Percentiles rank a stretch among this genome's conserved stretches.
Evolutionary conservation across 2,113 vertebrate genomes (phyloP).

Genomic region (Erpornis zantholeuca): DNA sequence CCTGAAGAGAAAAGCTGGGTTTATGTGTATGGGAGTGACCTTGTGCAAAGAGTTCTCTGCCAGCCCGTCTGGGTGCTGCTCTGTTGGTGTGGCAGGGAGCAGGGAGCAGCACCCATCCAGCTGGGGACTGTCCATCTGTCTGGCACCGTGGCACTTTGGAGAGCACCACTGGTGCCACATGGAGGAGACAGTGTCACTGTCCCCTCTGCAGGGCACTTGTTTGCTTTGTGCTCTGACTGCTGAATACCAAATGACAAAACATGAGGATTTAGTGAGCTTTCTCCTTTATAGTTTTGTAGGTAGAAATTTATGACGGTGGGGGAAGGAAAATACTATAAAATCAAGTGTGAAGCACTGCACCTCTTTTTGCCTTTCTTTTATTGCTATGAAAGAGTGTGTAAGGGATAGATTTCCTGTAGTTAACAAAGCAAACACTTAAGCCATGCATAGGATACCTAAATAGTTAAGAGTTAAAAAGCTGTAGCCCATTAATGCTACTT

Average conservation of each 20-base stretch:
- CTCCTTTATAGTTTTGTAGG: neutral
- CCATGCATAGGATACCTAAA: neutral
- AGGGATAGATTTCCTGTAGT: neutral
- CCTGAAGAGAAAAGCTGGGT: neutral
- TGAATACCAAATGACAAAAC: neutral
- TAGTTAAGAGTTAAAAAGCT: neutral
- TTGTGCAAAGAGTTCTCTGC: neutral
- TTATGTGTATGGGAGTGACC: neutral
- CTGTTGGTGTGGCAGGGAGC: neutral
- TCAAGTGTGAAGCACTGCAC: neutral
- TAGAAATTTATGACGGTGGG: neutral
- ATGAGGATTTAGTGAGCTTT: neutral
- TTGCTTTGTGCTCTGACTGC: neutral
- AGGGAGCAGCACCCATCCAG: neutral
- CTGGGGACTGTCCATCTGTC: rapidly evolving
- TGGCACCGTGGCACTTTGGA: neutral
- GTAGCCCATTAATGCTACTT: neutral
- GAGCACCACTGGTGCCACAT: rapidly evolving
- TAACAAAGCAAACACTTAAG: neutral
- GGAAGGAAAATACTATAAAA: neutral
- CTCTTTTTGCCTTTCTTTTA: neutral
- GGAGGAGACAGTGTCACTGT: neutral
- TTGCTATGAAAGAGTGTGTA: neutral
- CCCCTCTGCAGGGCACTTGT: neutral
- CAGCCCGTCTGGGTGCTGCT: neutral